Evolutionary conservation across 2,113 vertebrate species (phyloP).

Genomic region (Alectura lathami): DNA sequence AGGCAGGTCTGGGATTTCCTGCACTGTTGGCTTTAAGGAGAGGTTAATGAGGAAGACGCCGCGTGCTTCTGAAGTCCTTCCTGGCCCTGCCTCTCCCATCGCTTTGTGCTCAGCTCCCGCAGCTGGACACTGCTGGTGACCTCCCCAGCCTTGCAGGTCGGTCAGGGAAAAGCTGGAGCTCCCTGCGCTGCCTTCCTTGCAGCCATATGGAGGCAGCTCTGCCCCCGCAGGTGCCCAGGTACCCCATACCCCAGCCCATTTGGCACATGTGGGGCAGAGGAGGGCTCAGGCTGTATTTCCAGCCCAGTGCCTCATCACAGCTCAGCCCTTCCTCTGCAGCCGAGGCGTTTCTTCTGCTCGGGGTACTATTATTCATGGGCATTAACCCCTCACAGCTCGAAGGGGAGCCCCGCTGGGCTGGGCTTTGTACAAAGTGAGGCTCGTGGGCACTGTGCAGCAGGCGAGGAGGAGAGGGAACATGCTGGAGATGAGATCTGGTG

Average conservation of each 20-base stretch:
- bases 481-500: rapidly evolving
- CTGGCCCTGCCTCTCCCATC: rapidly evolving
- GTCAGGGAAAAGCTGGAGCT: background rate
- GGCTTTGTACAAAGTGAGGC: background rate
- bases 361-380: background rate
- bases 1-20: background rate
- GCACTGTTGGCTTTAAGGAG: background rate
- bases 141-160: background rate
- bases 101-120: background rate
- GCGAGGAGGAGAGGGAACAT: background rate
- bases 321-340: background rate
- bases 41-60: background rate
- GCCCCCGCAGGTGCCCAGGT: background rate
- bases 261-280: background rate
- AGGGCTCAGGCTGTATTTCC: background rate
- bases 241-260: background rate
- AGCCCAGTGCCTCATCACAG: background rate
- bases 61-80: rapidly evolving
- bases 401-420: background rate
- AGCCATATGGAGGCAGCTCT: background rate
- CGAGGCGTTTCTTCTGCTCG: rapidly evolving
- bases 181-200: background rate
- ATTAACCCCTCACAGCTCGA: background rate
- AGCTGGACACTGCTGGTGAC: background rate
- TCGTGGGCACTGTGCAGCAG: background rate